Evolutionary conservation across 1,140 invertebrate genomes (phyloP), one percentile per base, ranked within the genome.

Genomic region (Drosophila nigrodunni): DNA sequence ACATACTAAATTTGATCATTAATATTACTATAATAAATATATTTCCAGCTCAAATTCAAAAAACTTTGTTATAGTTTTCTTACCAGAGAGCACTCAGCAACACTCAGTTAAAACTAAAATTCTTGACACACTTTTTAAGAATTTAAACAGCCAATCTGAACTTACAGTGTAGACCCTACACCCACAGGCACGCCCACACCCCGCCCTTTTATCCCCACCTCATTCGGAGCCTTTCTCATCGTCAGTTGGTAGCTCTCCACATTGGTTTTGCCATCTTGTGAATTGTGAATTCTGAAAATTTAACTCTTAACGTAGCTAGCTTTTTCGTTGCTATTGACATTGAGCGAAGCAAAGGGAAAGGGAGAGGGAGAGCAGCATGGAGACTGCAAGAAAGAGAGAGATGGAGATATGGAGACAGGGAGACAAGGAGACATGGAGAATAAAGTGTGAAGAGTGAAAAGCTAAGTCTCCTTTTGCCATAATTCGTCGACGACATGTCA

Each of bases 251-350:
- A 58, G 10, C 47, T 34, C 41, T 52, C n/a, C 61, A 67, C 50
- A 55, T 75, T 70, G 77, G 69, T 83, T 79, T 71, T 80, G 77
- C 80, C 74, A 74, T 88, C 87, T 90, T 90, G 72, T 83, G 82
- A 90, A 80, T 90, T 90, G 74, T 90, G 87, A 90, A 87, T 90
- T 90, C 80, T 83, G 81, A 90, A 90, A 87, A 83, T 90, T 80
- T 78, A 89, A 88, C 85, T 88, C 77, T 82, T 85, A 80, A 77
- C 82, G 74, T 74, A 60, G 76, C 76, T 78, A 49, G 47, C 59
- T 73, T 77, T 82, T 82, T 65, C 65, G 75, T 54, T 66, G 65
- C 66, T 78, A 61, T 75, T 78, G 68, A 65, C 61, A 60, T 66
- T 64, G 59, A 67, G 41, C 15, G 55, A 55, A 4, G 7, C n/a